Base-by-base conservation (phyloP, 2,888 invertebrate species). In the Cantharis rustica region DNA sequence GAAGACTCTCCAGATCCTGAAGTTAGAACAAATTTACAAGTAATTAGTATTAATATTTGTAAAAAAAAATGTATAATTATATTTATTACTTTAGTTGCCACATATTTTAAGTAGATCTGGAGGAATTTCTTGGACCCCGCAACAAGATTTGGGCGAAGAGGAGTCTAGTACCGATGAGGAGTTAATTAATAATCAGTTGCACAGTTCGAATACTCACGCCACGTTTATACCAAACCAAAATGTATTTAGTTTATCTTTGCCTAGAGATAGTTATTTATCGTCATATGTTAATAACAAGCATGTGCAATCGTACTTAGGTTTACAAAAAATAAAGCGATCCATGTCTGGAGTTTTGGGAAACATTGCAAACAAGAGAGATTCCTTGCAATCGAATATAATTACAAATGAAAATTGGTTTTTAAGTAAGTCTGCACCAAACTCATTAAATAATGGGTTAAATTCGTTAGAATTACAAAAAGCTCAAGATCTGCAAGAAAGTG, bases 401-500 rank as follows among this genome's bases (percentile, higher is more conserved):
- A 84, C 85, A 69, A 92, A 92, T 83, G 91, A 90, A 71, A 95
- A 96, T 86, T 96, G 96, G 96, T 92, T 95, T 82, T 87, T 96
- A 31, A 95, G 95, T 75, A 92, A 94, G 83, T 95, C 95, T 13
- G 94, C 94, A 1, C 95, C 95, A 1, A 95, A 93, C 86, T 95
- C 95, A 0, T 87, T 95, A 82, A 93, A 93, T 82, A 93, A 92
- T 82, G 91, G 91, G 1, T 86, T 87, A 26, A 86, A 86, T 80
- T 87, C 88, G 3, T 81, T 86, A 27, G 87, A 88, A 76, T 78
- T 85, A 23, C 81, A 83, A 74, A 80, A 82, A 71, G 81, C 81
- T 1, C 79, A 83, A 17, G 79, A 82, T 75, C 78, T 79, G 0
- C 82, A 84, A 17, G 85, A 85, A 77, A 75, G 80, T 73, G 81